Evolutionary conservation across 2,113 vertebrate species (phyloP), one percentile per base, ranked within the genome.

Genomic region (Cyanoramphus novaezelandiae): DNA sequence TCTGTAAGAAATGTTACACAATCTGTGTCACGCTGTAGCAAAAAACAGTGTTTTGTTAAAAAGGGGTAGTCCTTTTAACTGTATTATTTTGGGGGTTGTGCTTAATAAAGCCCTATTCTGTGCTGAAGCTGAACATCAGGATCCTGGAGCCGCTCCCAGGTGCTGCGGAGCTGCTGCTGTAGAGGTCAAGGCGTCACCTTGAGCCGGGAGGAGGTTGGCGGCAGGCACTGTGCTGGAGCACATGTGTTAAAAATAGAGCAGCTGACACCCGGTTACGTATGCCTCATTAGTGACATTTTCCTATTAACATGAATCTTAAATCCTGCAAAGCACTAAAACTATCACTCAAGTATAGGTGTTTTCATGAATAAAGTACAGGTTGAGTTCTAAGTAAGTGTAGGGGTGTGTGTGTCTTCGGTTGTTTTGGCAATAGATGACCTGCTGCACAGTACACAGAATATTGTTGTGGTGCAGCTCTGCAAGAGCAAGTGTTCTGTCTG

Each of bases 401-500:
- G 5, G 10, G 57, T 24, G 21, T 60, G 16, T 39, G 55, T 11
- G 1, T 29, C 13, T 20, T 14, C 1, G 13, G 15, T 7, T 27
- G 31, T 24, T 86, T 21, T 31, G 69, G 72, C 64, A 25, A 18
- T 14, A 7, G 77, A 1, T 47, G 17, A 2, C 4, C 11, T 24
- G 0, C 23, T 8, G 1, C 3, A 0, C 4, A 2, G 20, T 2
- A 3, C 29, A 1, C 28, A 6, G 76, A 37, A 12, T 28, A 0
- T 7, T 17, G 11, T 16, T 6, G 25, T 10, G 69, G 17, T 11
- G 49, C 3, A 18, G 52, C 46, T 33, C 50, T 6, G 8, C 5
- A 3, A 11, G 50, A n/a, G 25, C 16, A 2, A 21, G 27, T 2
- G 1, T 17, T 41, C 31, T 7, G 31, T 21, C 47, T 65, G n/a